A percentile compares a stretch with the other conserved stretches of the same genome.
These are phyloP conservation scores for Tuberolachnus salignus DNA, from an alignment of 2,888 invertebrate genomes.

Conservation along the genomic window DNA sequence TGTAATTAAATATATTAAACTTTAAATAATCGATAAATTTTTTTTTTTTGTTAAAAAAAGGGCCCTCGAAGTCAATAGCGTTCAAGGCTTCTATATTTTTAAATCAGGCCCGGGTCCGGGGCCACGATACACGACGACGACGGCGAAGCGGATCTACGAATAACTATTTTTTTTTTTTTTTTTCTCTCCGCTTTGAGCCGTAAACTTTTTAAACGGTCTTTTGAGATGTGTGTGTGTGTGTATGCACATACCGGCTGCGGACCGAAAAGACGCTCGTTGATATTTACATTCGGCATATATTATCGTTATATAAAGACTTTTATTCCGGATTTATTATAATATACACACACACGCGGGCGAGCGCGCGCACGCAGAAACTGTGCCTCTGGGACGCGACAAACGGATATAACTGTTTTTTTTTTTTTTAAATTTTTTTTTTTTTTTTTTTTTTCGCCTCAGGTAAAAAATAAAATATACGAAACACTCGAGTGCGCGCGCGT, in stretches of 20 bases:
- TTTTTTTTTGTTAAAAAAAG: no score
- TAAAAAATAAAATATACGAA: background rate
- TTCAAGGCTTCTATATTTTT: no score
- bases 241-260: background rate
- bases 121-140: no score
- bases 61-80: no score
- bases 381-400: conserved; percentile 37
- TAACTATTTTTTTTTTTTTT: no score
- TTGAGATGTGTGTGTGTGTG: background rate
- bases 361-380: background rate
- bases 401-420: conserved; percentile 32
- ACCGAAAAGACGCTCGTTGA: background rate
- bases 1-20: no score
- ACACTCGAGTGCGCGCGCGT: background rate
- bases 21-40: no score
- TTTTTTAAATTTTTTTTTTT: background rate
- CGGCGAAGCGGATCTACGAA: no score
- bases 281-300: conserved; percentile 7
- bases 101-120: no score
- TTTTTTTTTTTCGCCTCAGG: background rate
- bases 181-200: background rate
- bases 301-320: background rate
- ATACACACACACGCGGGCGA: background rate
- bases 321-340: conserved; percentile 6
- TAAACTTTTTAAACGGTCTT: conserved; percentile 38